A percentile compares a stretch with the other conserved stretches of the same genome.
These are phyloP conservation scores for Gastrophryne carolinensis DNA, from an alignment of 2,797 vertebrate genomes.

Conservation along the genomic window DNA sequence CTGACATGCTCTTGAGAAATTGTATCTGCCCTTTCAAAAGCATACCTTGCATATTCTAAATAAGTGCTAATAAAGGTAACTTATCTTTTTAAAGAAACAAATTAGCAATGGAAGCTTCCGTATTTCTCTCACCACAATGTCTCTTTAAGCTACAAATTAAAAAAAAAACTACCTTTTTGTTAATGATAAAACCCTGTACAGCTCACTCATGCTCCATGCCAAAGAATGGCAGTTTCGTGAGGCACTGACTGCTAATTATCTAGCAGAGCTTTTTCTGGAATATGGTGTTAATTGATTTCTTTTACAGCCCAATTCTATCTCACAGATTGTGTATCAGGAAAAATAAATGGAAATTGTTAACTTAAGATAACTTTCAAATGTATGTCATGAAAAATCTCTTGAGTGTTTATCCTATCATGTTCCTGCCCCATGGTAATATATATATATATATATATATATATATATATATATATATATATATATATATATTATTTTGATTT, in stretches of 20 bases:
- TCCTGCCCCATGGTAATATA: no score
- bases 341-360: conserved; percentile 18
- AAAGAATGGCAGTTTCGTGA: conserved; percentile 33
- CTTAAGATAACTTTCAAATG: conserved; percentile 10
- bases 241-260: conserved; percentile 42
- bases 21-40: no score
- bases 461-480: no score
- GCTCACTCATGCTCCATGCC: conserved; percentile 17
- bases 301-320: conserved; percentile 32
- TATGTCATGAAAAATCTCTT: conserved; percentile 7
- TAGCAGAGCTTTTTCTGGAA: conserved; percentile 21
- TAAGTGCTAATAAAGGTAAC: no score
- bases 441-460: no score
- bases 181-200: conserved; percentile 20
- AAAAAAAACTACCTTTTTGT: not conserved
- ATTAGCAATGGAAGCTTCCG: no score
- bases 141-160: not conserved
- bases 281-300: conserved; percentile 39
- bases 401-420: not conserved
- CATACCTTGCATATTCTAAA: no score
- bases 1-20: no score
- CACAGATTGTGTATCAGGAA: conserved; percentile 28
- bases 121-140: no score
- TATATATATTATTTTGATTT: no score
- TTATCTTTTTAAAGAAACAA: no score